Evolutionary conservation across 1,140 invertebrate species (phyloP), one percentile per base, ranked within the genome.

Genomic region (Psilanteris sp.): DNA sequence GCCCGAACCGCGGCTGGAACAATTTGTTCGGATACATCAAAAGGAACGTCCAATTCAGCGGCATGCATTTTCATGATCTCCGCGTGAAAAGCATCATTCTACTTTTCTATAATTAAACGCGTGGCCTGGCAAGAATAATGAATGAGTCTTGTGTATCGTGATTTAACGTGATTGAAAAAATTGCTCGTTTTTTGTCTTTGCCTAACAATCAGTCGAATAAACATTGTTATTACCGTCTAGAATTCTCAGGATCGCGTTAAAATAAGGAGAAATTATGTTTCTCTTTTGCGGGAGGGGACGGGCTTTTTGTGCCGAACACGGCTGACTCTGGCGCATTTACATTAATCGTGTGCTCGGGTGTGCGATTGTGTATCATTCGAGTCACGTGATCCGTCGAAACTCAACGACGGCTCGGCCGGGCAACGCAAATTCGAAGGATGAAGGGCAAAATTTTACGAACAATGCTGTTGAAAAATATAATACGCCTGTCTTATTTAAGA

Each of bases 191-290:
- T 9, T 31, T 37, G 10, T 4, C 29, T 39, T 36, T 27, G 37
- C 16, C 22, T 48, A 41, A 50, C 34, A 46, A 50, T 41, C 26
- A 34, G 43, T 24, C 44, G 26, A 22, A 64, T 64, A 64, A 50
- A 50, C 44, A 64, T 64, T 64, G 44, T 64, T 64, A 64, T 64
- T 64, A 64, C 43, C 37, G 34, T 48, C 43, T 48, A 39, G 22
- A 16, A 14, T 61, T 61, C 32, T 37, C 31, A 48, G 22, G 8
- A 26, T 31, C 22, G 41, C 29, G 41, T 32, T 27, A 36, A 61
- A 61, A 48, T 61, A 2, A 18, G 26, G 57, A 62, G 57, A 62
- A 48, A 62, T 50, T 62, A 46, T 61, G n/a, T 36, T 34, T 6
- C 4, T 8, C 29, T n/a, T n/a, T n/a, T n/a, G 29, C 39, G 31